Base-by-base conservation (phyloP, 2,888 invertebrate species). In the Linyphia triangularis region DNA sequence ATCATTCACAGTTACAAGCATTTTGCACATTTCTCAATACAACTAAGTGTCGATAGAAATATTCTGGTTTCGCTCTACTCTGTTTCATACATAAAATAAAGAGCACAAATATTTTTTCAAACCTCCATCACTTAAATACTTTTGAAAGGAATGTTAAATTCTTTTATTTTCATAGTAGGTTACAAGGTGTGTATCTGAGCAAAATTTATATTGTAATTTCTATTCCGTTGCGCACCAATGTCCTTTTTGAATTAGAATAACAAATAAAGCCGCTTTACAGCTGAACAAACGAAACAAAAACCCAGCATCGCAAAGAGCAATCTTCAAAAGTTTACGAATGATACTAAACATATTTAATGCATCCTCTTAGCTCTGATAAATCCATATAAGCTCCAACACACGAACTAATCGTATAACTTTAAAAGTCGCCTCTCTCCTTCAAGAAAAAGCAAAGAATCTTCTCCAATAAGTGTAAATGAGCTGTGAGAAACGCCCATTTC, bases 401-500 rank as follows among this genome's bases (percentile, higher is more conserved):
- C 51, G 51, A 51, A 51, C 51, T 51, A 51, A 51, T 51, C 51
- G 51, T 51, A 51, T 51, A 51, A 51, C 51, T 51, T 51, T 51
- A 51, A 51, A 51, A 51, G 51, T 51, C 51, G 51, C 51, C 51
- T 16, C 16, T 3, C 16, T 1, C 51, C 13, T 5, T n/a, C 9
- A 51, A 16, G n/a, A 51, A 51, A 51, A 51, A n/a, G n/a, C n/a
- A n/a, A n/a, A 5, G n/a, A 51, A 51, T 51, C 51, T 51, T 51
- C 51, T 33, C 51, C 51, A 51, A 51, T 51, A 51, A 51, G 51
- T 51, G 51, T 51, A 51, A 51, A 51, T 51, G 51, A 51, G 75
- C 75, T 61, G 75, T 65, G 84, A 69, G 63, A 57, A 65, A 65
- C 57, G 61, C 67, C 84, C 63, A 13, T 83, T 63, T 65, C 72